Evolutionary conservation across 2,113 vertebrate genomes (phyloP).

Genomic region (Rana temporaria): DNA sequence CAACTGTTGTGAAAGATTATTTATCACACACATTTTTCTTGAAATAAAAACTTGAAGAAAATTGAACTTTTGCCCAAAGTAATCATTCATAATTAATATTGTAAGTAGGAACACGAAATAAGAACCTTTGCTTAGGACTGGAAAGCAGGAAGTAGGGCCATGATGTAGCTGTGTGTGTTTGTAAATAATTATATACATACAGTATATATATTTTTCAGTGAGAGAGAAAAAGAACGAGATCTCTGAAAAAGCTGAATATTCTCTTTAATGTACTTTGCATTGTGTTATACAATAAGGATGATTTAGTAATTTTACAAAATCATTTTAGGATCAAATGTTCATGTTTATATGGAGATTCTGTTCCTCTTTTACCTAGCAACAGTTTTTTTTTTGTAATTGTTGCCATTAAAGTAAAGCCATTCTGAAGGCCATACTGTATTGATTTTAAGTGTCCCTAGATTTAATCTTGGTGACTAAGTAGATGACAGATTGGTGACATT

Average conservation of each 20-base stretch:
- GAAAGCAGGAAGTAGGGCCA: background rate
- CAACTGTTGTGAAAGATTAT: too few species aligned
- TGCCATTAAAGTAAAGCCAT: slow-evolving; percentile 53
- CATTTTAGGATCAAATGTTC: background rate
- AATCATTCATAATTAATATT: too few species aligned
- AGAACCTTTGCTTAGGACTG: too few species aligned
- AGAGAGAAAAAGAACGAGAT: too few species aligned
- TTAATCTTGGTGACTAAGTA: slow-evolving; percentile 60
- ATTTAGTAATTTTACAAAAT: too few species aligned
- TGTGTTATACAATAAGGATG: too few species aligned
- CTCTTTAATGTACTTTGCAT: too few species aligned
- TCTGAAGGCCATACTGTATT: slow-evolving; percentile 12
- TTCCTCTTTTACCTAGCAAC: background rate
- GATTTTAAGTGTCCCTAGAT: slow-evolving; percentile 42
- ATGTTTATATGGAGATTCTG: background rate
- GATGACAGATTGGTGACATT: slow-evolving; percentile 55
- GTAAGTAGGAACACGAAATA: background rate
- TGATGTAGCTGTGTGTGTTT: background rate
- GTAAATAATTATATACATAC: background rate
- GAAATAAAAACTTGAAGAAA: too few species aligned
- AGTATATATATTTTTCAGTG: background rate
- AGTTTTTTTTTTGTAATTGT: background rate
- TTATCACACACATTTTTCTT: too few species aligned
- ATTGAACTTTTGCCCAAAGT: too few species aligned
- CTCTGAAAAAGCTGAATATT: too few species aligned